These are phyloP conservation scores for Drosophila dives DNA, from an alignment of 2,888 invertebrate species.

Conservation along the genomic window DNA sequence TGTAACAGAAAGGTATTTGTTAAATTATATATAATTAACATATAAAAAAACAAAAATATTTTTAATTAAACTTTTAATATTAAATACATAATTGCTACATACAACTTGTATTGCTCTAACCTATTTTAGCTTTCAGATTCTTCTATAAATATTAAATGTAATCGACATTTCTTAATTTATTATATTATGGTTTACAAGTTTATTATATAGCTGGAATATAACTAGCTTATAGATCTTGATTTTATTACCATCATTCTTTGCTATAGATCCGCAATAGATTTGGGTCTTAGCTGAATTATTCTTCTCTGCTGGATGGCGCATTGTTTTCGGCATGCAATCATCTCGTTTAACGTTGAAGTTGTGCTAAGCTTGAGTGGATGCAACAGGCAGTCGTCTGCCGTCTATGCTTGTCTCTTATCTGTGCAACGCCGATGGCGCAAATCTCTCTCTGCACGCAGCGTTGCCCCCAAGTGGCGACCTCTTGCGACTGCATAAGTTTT, in stretches of 20 bases:
- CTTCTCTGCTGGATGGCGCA: constrained; percentile 23
- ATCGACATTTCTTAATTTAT: not conserved
- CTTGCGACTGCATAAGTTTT: constrained; percentile 68
- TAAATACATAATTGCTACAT: not conserved
- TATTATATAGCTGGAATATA: constrained; percentile 2
- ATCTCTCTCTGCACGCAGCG: constrained; percentile 75
- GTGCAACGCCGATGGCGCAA: constrained; percentile 74
- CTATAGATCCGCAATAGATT: constrained; percentile 32
- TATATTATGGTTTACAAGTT: not conserved
- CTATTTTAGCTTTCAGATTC: not conserved
- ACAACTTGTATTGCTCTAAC: not conserved
- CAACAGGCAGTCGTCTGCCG: constrained; percentile 1
- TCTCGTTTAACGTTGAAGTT: constrained; percentile 50
- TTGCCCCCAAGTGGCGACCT: constrained; percentile 69
- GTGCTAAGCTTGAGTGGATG: constrained; percentile 15
- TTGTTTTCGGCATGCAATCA: constrained; percentile 60
- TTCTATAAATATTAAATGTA: not conserved
- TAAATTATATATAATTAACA: not conserved
- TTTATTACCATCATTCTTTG: constrained; percentile 39
- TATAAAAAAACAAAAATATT: not conserved
- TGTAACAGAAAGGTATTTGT: not conserved
- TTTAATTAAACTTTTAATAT: not conserved
- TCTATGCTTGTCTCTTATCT: constrained; percentile 59
- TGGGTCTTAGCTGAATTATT: constrained; percentile 33
- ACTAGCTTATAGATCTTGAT: constrained; percentile 26